A percentile compares a stretch with the other conserved stretches of the same genome.
These are phyloP conservation scores for Micromesistius poutassou DNA, from an alignment of 2,797 vertebrate species.

Conservation along the genomic window DNA sequence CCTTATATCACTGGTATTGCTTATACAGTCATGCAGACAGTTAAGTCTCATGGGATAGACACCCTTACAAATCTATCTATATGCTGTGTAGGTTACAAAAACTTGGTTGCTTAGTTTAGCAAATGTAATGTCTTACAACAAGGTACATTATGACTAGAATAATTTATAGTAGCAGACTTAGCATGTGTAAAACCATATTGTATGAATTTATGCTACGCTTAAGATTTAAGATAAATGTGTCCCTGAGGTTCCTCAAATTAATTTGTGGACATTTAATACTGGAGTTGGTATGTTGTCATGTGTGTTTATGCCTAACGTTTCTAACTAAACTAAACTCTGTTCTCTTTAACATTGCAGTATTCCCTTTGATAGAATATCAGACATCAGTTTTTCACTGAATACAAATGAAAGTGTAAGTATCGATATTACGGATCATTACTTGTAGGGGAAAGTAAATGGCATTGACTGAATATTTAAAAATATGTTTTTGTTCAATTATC, in stretches of 20 bases:
- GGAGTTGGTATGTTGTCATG: slow-evolving; percentile 4
- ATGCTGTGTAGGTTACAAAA: background rate
- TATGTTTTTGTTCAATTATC: background rate
- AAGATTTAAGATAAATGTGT: background rate
- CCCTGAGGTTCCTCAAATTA: background rate
- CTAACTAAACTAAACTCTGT: slow-evolving; percentile 68
- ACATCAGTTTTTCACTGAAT: slow-evolving; percentile 99
- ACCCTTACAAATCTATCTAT: background rate
- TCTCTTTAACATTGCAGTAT: slow-evolving; percentile 85
- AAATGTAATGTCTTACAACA: background rate
- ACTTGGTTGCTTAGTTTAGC: background rate
- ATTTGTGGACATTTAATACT: background rate
- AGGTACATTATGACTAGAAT: background rate
- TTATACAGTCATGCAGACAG: too few species aligned
- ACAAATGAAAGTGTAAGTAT: slow-evolving; percentile 99
- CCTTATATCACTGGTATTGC: too few species aligned
- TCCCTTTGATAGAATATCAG: slow-evolving; percentile 99
- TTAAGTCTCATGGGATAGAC: background rate
- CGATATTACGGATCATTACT: slow-evolving; percentile 40
- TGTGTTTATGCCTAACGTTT: slow-evolving; percentile 44
- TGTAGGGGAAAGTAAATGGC: slow-evolving; percentile 12
- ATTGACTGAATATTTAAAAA: background rate
- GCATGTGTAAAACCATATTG: background rate
- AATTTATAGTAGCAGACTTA: background rate
- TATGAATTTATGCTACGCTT: background rate